Conservation (phyloP, 1,140 invertebrate genomes). For the Thereuonema tuberculata region DNA sequence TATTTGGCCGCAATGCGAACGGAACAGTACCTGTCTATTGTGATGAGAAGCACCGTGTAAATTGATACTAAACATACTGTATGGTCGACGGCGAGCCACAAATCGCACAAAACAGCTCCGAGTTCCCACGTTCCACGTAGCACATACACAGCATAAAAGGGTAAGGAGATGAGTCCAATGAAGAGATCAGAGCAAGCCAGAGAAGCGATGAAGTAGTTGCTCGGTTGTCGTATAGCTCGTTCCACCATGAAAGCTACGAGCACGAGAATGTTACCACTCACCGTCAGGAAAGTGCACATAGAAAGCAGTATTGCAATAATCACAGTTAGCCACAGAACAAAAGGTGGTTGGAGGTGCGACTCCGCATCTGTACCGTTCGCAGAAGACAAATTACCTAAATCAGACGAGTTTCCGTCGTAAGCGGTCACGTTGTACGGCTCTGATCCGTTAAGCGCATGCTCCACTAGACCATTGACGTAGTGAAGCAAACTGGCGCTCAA, state of each 20-base stretch:
- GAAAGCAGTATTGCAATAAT: conserved; percentile 79
- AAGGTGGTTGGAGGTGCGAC: no score
- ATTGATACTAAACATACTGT: conserved; percentile 98
- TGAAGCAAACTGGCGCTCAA: no score
- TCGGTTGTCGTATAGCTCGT: conserved; percentile 90
- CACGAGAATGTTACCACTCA: conserved; percentile 92
- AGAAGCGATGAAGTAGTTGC: conserved; percentile 98
- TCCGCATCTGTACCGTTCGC: not conserved
- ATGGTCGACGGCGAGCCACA: conserved; percentile 98
- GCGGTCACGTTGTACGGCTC: no score
- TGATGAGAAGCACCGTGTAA: conserved; percentile 97
- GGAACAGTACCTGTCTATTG: conserved; percentile 96
- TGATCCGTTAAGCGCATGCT: no score
- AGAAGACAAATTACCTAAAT: no score
- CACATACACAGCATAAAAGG: conserved; percentile 92
- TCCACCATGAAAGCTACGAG: conserved; percentile 93
- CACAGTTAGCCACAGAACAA: conserved; percentile 78
- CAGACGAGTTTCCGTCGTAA: no score
- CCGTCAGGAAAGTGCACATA: conserved; percentile 78
- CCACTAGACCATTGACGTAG: no score
- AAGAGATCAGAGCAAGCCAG: conserved; percentile 95
- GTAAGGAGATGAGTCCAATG: conserved; percentile 91
- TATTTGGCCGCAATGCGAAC: conserved; percentile 98
- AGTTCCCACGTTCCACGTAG: conserved; percentile 94
- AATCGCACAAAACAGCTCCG: conserved; percentile 87